phyloP scores from a whole-genome alignment of 92 coral and sea anemone genomes.

The Porites rus region DNA sequence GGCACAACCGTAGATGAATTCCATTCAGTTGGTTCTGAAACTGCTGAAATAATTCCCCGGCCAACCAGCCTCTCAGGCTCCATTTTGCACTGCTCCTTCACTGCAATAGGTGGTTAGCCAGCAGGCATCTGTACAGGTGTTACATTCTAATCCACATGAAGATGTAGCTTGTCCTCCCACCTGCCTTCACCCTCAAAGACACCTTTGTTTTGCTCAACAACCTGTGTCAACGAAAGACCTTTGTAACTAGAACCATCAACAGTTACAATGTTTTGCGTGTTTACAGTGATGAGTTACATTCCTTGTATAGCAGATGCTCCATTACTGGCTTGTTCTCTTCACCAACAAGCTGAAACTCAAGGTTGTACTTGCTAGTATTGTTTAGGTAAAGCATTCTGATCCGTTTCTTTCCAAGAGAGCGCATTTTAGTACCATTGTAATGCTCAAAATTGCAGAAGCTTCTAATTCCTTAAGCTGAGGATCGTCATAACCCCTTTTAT shows the following conservation, averaged over 20 bases:
- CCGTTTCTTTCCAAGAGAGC: constrained; percentile 44
- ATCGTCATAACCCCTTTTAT: background rate
- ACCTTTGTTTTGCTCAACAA: constrained; percentile 11
- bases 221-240: constrained; percentile 8
- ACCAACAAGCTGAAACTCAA: constrained; percentile 38
- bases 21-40: constrained; percentile 22
- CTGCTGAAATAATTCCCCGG: background rate
- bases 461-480: background rate
- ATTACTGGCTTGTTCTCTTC: constrained; percentile 20
- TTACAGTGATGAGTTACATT: constrained; percentile 31
- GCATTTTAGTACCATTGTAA: constrained; percentile 21
- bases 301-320: constrained; percentile 30
- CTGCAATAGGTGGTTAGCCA: constrained; percentile 37
- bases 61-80: constrained; percentile 28
- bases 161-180: constrained; percentile 34
- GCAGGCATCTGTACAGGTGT: constrained; percentile 35
- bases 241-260: constrained; percentile 1
- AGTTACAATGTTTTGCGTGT: constrained; percentile 38
- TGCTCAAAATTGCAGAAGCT: constrained; percentile 19
- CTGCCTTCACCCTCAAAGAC: constrained; percentile 45
- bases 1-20: constrained; percentile 2
- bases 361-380: constrained; percentile 38
- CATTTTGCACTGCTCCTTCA: constrained; percentile 20
- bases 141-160: constrained; percentile 21
- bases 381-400: constrained; percentile 35